phyloP scores from a whole-genome alignment of 2,888 invertebrate species.

The Melipona beecheii region DNA sequence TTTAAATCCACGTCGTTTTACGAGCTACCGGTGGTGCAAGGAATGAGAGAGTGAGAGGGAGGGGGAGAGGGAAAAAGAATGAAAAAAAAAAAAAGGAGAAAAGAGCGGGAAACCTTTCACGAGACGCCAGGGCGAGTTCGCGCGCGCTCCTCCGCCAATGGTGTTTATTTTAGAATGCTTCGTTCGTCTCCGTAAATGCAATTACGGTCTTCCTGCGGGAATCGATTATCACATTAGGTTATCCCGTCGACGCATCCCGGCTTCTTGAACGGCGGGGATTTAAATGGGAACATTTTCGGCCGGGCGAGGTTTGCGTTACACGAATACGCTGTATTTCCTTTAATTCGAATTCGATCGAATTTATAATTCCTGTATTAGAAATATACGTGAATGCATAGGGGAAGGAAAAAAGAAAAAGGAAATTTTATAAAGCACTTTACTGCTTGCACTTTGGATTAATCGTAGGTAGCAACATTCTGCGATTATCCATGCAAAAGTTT shows the following conservation, averaged over 20 bases:
- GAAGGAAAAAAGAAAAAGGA: neutral
- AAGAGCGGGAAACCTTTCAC: conserved; percentile 57
- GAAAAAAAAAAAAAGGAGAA: conserved; percentile 8
- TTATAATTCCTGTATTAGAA: neutral
- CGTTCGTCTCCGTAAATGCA: conserved; percentile 60
- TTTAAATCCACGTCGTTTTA: conserved; percentile 67
- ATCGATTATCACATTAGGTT: conserved; percentile 66
- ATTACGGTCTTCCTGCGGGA: conserved; percentile 61
- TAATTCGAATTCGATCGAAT: neutral
- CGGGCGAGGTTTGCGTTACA: neutral
- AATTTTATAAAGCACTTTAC: neutral
- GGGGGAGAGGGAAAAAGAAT: neutral
- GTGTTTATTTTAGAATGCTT: conserved; percentile 65
- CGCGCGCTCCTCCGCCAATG: conserved; percentile 18
- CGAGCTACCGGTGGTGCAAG: conserved; percentile 47
- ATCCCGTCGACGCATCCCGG: conserved; percentile 48
- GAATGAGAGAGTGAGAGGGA: neutral
- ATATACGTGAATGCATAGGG: neutral
- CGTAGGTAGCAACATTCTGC: neutral
- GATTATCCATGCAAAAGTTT: neutral
- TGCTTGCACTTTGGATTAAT: neutral
- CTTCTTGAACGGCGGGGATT: conserved; percentile 47
- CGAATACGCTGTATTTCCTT: conserved; percentile 12
- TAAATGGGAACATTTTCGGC: conserved; percentile 39
- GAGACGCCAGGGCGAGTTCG: conserved; percentile 28